Evolutionary conservation across 2,888 invertebrate genomes (phyloP).

Genomic region (Archaeoteleia sp.): DNA sequence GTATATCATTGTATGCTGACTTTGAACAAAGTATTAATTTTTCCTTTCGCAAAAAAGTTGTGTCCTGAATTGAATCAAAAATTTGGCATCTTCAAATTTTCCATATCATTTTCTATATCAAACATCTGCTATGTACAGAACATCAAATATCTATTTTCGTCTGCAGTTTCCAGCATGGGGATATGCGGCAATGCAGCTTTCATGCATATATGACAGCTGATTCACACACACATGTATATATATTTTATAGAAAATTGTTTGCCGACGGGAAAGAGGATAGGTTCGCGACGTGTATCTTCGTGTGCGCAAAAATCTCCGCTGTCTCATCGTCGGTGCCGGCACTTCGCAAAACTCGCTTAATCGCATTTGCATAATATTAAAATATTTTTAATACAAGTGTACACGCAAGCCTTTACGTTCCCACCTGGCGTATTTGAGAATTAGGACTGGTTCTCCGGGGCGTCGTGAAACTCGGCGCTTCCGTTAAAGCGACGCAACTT

Average conservation of each 20-base stretch:
- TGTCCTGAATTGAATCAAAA: too few relatives aligned
- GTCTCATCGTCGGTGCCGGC: constrained; percentile 26
- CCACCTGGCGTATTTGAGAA: constrained; percentile 57
- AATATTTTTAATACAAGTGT: constrained; percentile 68
- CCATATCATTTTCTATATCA: too few relatives aligned
- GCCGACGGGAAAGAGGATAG: too few relatives aligned
- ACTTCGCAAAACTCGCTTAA: constrained; percentile 61
- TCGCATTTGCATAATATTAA: constrained; percentile 72
- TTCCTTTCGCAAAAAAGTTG: too few relatives aligned
- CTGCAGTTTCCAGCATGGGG: too few relatives aligned
- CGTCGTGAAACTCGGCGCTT: constrained; percentile 52
- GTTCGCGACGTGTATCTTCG: neutral
- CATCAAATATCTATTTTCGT: too few relatives aligned
- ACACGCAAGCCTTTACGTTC: constrained; percentile 39
- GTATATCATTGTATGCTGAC: too few relatives aligned
- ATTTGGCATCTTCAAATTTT: too few relatives aligned
- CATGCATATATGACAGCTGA: neutral
- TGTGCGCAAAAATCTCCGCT: constrained; percentile 10
- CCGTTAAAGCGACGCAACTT: constrained; percentile 35
- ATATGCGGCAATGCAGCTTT: too few relatives aligned
- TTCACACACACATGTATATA: constrained; percentile 1
- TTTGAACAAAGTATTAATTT: too few relatives aligned
- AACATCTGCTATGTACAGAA: too few relatives aligned
- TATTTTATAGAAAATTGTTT: constrained; percentile 43
- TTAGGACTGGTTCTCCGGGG: constrained; percentile 62